phyloP scores from a whole-genome alignment of 2,888 invertebrate species.

The Falcaria lacertinaria region DNA sequence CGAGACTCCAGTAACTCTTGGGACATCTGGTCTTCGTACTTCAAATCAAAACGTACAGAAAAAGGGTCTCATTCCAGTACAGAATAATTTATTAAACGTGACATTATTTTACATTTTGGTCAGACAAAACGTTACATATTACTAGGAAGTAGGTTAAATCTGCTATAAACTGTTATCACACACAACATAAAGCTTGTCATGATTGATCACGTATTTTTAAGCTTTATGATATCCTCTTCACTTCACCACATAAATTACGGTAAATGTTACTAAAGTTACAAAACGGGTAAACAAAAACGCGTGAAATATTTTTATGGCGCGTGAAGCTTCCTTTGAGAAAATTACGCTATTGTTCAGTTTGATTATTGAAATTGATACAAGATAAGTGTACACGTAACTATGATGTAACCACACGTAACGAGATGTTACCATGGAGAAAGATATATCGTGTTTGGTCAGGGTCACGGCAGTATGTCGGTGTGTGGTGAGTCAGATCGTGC shows the following conservation, averaged over 20 bases:
- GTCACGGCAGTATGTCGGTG: not conserved
- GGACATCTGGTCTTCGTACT: too few species aligned
- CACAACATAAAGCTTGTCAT: conserved; percentile 38
- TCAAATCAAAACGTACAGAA: too few species aligned
- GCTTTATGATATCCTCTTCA: conserved; percentile 12
- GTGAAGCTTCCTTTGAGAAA: not conserved
- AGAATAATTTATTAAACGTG: conserved; percentile 10
- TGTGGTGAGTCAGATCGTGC: not conserved
- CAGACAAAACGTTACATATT: conserved; percentile 20
- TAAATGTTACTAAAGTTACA: not conserved
- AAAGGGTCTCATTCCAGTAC: too few species aligned
- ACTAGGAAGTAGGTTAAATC: conserved; percentile 49
- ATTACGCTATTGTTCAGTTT: too few species aligned
- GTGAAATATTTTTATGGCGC: not conserved
- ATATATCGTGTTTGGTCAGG: conserved; percentile 2
- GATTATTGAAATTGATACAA: too few species aligned
- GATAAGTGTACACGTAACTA: not conserved
- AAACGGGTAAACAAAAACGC: not conserved
- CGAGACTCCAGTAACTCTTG: too few species aligned
- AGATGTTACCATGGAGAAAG: conserved; percentile 3
- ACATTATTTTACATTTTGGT: conserved; percentile 11
- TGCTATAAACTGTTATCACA: conserved; percentile 55
- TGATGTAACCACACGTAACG: conserved; percentile 3
- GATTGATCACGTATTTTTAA: conserved; percentile 26
- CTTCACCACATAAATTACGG: not conserved